phyloP scores from a whole-genome alignment of 2,113 vertebrate species.

The Tricholaema leucomelas region DNA sequence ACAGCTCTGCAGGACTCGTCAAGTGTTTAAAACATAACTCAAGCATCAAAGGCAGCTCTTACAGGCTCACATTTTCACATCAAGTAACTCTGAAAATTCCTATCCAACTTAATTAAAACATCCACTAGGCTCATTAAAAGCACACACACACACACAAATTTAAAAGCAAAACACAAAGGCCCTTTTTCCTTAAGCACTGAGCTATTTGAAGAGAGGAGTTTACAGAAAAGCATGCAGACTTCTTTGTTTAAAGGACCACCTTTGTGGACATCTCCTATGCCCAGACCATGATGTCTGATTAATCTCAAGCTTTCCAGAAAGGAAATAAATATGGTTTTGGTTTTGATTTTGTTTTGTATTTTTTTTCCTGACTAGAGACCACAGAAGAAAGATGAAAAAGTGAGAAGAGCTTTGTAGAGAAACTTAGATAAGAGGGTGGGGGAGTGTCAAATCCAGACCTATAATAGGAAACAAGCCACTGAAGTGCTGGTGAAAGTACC shows the following conservation, averaged over 20 bases:
- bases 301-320: neutral
- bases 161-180: neutral
- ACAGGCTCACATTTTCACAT: conserved; percentile 33
- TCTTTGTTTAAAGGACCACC: conserved; percentile 12
- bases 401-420: conserved; percentile 49
- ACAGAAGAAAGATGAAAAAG: conserved; percentile 54
- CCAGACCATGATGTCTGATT: neutral
- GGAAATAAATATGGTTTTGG: neutral
- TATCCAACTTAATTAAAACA: conserved; percentile 52
- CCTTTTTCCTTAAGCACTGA: neutral
- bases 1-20: conserved; percentile 53
- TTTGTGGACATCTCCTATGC: neutral
- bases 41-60: conserved; percentile 40
- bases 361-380: neutral
- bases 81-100: conserved; percentile 55
- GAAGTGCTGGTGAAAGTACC: conserved; percentile 40
- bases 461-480: conserved; percentile 52
- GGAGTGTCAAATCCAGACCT: conserved; percentile 47
- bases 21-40: conserved; percentile 49
- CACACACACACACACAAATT: neutral
- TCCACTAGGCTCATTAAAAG: conserved; percentile 4
- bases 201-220: neutral
- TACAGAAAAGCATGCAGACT: neutral
- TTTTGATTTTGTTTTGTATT: neutral
- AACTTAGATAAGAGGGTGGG: conserved; percentile 55